phyloP scores from a whole-genome alignment of 92 coral and sea anemone genomes.

The Porites lobata region DNA sequence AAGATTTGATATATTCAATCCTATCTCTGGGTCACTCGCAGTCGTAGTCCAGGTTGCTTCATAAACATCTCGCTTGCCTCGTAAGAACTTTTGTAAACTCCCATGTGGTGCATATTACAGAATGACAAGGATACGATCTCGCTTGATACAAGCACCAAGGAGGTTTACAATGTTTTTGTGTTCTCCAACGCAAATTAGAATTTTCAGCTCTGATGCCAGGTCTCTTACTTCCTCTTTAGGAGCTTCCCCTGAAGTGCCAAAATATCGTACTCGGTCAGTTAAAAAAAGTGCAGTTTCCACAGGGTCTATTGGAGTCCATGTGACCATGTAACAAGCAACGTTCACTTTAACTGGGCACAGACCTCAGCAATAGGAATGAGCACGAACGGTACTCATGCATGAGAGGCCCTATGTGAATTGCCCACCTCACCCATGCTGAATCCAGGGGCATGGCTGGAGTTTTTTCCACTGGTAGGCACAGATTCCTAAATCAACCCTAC shows the following conservation, averaged over 20 bases:
- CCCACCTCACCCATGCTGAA: too few relatives aligned
- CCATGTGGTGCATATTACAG: slow-evolving; percentile 91
- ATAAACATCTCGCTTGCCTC: slow-evolving; percentile 77
- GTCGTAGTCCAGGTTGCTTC: slow-evolving; percentile 85
- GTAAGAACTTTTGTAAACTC: slow-evolving; percentile 74
- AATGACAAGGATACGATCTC: slow-evolving; percentile 75
- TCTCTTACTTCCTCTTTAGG: slow-evolving; percentile 73
- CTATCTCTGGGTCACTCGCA: slow-evolving; percentile 62
- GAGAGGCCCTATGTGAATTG: too few relatives aligned
- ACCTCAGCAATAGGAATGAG: too few relatives aligned
- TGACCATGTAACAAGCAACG: too few relatives aligned
- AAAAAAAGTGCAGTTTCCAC: too few relatives aligned
- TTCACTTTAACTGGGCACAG: too few relatives aligned
- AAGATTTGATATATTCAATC: slow-evolving; percentile 73
- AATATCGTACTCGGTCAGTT: too few relatives aligned
- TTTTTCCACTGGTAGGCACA: too few relatives aligned
- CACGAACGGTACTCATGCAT: too few relatives aligned
- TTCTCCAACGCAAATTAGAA: slow-evolving; percentile 89
- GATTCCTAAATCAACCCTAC: too few relatives aligned
- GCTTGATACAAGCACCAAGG: slow-evolving; percentile 87
- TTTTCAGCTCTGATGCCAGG: slow-evolving; percentile 86
- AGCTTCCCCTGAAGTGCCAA: slow-evolving; percentile 57
- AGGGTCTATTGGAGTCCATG: too few relatives aligned
- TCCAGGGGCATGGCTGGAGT: too few relatives aligned
- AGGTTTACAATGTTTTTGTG: slow-evolving; percentile 86